Percentiles rank a stretch among this genome's conserved stretches.
phyloP scores from a whole-genome alignment of 1,140 invertebrate species.

The Lepidostoma basale region DNA sequence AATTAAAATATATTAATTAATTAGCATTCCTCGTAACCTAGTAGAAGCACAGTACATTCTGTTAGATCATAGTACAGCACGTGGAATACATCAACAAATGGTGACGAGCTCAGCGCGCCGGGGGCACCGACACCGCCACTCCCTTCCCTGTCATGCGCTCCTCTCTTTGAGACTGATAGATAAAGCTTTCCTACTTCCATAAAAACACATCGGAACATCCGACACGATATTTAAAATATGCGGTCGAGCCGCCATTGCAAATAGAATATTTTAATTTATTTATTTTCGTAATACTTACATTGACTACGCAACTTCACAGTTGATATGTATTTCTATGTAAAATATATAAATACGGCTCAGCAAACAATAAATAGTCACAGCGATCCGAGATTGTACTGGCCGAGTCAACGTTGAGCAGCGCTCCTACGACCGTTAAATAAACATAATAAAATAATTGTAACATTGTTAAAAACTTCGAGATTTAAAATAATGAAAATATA shows the following conservation, averaged over 20 bases:
- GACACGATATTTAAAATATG: too few species aligned
- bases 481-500: constrained; percentile 14
- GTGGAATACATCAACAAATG: constrained; percentile 7
- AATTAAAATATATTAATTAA: constrained; percentile 19
- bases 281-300: constrained; percentile 10
- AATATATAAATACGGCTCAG: constrained; percentile 25
- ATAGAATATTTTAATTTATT: constrained; percentile 10
- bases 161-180: constrained; percentile 17
- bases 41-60: too few species aligned
- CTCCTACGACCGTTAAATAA: too few species aligned
- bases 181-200: constrained; percentile 13
- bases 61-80: too few species aligned
- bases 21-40: neutral
- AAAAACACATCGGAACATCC: too few species aligned
- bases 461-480: constrained; percentile 7
- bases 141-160: constrained; percentile 7
- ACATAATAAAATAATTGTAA: constrained; percentile 17
- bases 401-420: too few species aligned
- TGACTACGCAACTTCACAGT: constrained; percentile 21
- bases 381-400: neutral
- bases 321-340: constrained; percentile 31
- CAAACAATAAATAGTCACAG: neutral
- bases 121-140: too few species aligned
- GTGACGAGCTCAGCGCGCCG: too few species aligned
- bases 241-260: too few species aligned